Conservation (phyloP, 2,797 vertebrate species). For the Neosilurus mollespiculum region DNA sequence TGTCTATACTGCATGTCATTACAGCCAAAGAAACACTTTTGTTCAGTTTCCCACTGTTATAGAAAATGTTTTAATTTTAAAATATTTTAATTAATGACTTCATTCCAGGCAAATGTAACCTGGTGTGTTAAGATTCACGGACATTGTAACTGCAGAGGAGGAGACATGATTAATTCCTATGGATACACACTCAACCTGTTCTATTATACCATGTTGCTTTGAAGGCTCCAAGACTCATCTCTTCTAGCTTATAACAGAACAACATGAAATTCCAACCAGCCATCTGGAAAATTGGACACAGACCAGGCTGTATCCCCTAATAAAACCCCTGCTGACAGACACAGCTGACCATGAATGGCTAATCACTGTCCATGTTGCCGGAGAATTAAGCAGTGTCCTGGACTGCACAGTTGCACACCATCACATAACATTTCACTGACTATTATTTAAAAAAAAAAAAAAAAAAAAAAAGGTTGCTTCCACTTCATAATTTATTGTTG, state of each 20-base stretch:
- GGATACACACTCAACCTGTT: background rate
- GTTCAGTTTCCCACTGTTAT: background rate
- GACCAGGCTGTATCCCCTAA: conserved; percentile 22
- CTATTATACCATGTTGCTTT: background rate
- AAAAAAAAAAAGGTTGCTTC: background rate
- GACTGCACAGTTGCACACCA: background rate
- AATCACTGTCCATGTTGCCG: conserved; percentile 4
- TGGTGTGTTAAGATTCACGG: background rate
- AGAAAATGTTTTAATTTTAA: background rate
- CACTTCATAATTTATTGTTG: background rate
- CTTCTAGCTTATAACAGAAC: background rate
- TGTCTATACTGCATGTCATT: background rate
- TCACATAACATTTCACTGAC: too few species aligned
- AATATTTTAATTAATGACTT: background rate
- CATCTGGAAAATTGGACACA: conserved; percentile 1
- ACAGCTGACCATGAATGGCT: conserved; percentile 10
- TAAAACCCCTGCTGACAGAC: conserved; percentile 1
- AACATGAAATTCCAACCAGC: conserved; percentile 17
- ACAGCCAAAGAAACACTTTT: background rate
- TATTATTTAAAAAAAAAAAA: too few species aligned
- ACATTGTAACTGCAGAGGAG: background rate
- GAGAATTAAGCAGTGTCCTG: background rate
- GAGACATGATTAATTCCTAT: background rate
- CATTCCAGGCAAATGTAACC: background rate
- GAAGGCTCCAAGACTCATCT: background rate